Percentiles rank a stretch among this genome's conserved stretches.
These are phyloP conservation scores for Sphaerodactylus townsendi DNA, from an alignment of 2,113 vertebrate species.

Conservation along the genomic window DNA sequence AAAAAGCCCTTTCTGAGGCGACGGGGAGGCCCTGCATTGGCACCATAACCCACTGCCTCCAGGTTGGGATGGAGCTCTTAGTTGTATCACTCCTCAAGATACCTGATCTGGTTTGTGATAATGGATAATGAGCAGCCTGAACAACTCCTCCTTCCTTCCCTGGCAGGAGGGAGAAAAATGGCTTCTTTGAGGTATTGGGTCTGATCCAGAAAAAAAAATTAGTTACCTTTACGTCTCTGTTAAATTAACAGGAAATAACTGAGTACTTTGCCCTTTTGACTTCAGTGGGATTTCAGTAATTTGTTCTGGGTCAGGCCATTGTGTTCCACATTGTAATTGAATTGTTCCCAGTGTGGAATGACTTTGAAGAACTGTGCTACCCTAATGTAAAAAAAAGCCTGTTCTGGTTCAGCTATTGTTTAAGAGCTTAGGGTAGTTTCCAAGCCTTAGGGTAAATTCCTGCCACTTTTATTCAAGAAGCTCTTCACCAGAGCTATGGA, in stretches of 20 bases:
- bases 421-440: background rate
- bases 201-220: background rate
- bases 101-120: too few relatives aligned
- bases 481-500: too few relatives aligned
- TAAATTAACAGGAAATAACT: background rate
- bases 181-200: background rate
- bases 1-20: too few relatives aligned
- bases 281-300: background rate
- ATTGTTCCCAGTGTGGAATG: background rate
- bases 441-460: background rate
- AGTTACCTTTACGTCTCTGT: background rate
- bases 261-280: background rate
- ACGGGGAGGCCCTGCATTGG: too few relatives aligned
- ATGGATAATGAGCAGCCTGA: too few relatives aligned
- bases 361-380: background rate
- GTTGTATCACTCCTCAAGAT: too few relatives aligned
- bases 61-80: background rate
- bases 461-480: background rate
- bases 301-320: background rate
- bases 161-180: too few relatives aligned
- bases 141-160: too few relatives aligned
- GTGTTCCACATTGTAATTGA: background rate
- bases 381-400: background rate
- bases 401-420: background rate
- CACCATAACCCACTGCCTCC: too few relatives aligned